Evolutionary conservation across 30 jellyfish, hydroid and myxozoan genomes (phyloP).

Genomic region (Aurelia aurita complex sp. Pacific): DNA sequence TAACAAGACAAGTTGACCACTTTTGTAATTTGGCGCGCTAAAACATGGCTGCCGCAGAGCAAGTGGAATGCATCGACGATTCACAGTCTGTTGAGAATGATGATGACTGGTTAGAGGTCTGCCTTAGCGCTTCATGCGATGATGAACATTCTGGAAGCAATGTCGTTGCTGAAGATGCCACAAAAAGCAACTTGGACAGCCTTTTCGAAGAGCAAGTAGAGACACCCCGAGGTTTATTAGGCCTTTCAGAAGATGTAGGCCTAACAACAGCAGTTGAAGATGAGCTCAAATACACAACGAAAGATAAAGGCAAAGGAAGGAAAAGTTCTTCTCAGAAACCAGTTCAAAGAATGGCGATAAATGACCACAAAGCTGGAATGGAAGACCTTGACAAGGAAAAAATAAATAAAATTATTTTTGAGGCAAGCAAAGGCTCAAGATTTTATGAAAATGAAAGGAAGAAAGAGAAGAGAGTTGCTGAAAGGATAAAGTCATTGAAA

Average conservation of each 20-base stretch:
- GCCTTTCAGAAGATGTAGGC: not conserved
- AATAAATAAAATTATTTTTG: conserved; percentile 81
- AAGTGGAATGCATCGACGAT: not conserved
- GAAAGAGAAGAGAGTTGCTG: conserved; percentile 74
- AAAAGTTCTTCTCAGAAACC: conserved; percentile 28
- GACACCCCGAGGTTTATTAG: not conserved
- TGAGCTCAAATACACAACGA: no score
- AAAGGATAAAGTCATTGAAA: conserved; percentile 38
- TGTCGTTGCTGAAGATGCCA: no score
- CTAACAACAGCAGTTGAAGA: no score
- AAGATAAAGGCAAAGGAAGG: not conserved
- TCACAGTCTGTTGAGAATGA: conserved; percentile 9
- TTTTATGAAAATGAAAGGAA: conserved; percentile 90
- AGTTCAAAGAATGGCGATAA: conserved; percentile 74
- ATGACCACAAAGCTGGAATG: conserved; percentile 98
- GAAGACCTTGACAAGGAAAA: conserved; percentile 87
- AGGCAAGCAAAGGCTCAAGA: conserved; percentile 95
- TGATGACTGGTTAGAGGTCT: conserved; percentile 21
- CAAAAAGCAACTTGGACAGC: no score
- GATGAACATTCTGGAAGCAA: not conserved
- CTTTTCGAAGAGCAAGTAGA: not conserved
- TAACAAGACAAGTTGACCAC: no score
- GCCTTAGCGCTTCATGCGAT: not conserved
- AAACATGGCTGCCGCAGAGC: conserved; percentile 11
- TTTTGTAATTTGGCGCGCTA: conserved; percentile 5